Conservation (phyloP, 2,888 invertebrate species). For the Macrophya annulata region DNA sequence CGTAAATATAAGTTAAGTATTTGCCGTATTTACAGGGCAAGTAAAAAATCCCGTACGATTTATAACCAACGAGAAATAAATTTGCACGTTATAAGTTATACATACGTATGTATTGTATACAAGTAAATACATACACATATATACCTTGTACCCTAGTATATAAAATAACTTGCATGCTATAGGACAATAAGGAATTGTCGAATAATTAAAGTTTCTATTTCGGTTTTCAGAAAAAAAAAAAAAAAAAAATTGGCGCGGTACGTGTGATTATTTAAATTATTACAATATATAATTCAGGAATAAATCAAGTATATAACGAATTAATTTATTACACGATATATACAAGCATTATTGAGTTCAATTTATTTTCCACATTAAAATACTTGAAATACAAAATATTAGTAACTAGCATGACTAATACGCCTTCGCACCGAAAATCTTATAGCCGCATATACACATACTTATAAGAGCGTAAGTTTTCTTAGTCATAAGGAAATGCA, state of each 20-base stretch:
- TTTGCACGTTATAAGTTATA: not conserved
- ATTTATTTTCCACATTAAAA: not conserved
- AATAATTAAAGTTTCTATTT: too few species aligned
- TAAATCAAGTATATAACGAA: not conserved
- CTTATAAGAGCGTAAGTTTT: not conserved
- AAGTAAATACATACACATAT: not conserved
- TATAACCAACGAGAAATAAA: not conserved
- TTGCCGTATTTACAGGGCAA: slow-evolving; percentile 4
- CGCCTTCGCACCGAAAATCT: not conserved
- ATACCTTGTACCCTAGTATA: not conserved
- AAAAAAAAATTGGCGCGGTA: too few species aligned
- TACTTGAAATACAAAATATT: not conserved
- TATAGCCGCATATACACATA: not conserved
- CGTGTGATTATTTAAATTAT: too few species aligned
- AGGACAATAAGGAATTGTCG: not conserved
- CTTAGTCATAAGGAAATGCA: not conserved
- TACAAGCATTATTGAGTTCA: not conserved
- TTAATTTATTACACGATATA: too few species aligned
- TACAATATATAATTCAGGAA: too few species aligned
- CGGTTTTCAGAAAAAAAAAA: too few species aligned
- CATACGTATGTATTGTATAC: too few species aligned
- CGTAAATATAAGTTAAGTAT: not conserved
- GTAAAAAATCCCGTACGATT: slow-evolving; percentile 23
- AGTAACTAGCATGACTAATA: not conserved
- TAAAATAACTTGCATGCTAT: too few species aligned